Conservation (phyloP, 2,888 invertebrate species). For the Perithous albicinctus region DNA sequence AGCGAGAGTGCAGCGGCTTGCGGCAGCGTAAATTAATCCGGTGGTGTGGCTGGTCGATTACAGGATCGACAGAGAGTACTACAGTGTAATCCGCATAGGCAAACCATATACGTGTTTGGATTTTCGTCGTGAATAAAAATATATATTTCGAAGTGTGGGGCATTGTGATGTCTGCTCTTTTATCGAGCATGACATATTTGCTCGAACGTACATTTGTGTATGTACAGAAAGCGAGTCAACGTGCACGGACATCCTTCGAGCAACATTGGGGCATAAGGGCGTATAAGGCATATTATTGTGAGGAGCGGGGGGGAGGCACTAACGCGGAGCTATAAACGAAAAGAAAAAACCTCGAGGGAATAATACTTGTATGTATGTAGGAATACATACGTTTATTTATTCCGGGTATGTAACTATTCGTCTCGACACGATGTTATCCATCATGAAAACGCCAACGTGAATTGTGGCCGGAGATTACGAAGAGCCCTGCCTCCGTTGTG, state of each 20-base stretch:
- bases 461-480: conserved; percentile 64
- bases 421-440: conserved; percentile 66
- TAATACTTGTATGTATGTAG: conserved; percentile 35
- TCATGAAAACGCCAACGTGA: conserved; percentile 67
- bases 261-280: conserved; percentile 57
- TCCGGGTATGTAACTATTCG: conserved; percentile 52
- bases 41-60: conserved; percentile 31
- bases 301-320: no score
- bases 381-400: conserved; percentile 21
- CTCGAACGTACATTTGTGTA: conserved; percentile 45
- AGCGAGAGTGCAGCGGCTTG: background rate
- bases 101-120: conserved; percentile 11
- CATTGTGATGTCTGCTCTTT: conserved; percentile 49
- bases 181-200: conserved; percentile 57
- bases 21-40: conserved; percentile 41
- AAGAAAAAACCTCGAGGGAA: conserved; percentile 58
- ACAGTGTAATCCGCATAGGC: conserved; percentile 6
- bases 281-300: conserved; percentile 12
- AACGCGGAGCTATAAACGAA: conserved; percentile 56
- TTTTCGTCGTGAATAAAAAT: conserved; percentile 26
- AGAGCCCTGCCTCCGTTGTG: conserved; percentile 36
- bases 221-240: conserved; percentile 39
- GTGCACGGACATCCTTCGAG: conserved; percentile 42
- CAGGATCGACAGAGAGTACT: conserved; percentile 33
- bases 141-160: conserved; percentile 7